phyloP scores from a whole-genome alignment of 2,113 vertebrate species.

The Typhlomys cinereus region DNA sequence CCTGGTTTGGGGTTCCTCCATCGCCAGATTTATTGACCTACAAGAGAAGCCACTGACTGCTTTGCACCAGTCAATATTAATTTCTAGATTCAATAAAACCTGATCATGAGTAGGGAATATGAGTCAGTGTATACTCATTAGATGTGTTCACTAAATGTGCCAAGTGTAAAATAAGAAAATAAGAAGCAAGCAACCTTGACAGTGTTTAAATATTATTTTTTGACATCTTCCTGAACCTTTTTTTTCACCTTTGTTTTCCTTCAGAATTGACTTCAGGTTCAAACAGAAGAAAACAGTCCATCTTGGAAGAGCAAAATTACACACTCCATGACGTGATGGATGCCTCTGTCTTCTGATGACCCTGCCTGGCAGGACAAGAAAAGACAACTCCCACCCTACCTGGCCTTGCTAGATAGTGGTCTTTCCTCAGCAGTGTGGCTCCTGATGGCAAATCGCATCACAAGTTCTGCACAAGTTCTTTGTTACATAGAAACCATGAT shows the following conservation, averaged over 20 bases:
- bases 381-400: neutral
- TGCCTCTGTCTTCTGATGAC: neutral
- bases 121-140: conserved; percentile 64
- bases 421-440: neutral
- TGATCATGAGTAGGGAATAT: conserved; percentile 71
- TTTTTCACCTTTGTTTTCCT: conserved; percentile 15
- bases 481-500: neutral
- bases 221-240: conserved; percentile 16
- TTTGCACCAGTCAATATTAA: conserved; percentile 73
- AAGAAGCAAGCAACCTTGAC: conserved; percentile 50
- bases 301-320: neutral
- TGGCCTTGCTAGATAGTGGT: neutral
- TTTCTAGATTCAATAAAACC: conserved; percentile 77
- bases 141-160: conserved; percentile 64
- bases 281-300: neutral
- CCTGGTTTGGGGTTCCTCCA: conserved; percentile 53
- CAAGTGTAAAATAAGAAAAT: conserved; percentile 55
- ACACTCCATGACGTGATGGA: neutral
- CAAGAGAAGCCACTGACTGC: conserved; percentile 62
- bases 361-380: too few species aligned
- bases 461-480: neutral
- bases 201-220: conserved; percentile 55
- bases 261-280: neutral
- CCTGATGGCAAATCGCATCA: neutral
- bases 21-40: conserved; percentile 75